Evolutionary conservation across 2,797 vertebrate species (phyloP).

Genomic region (Melanotaenia nigrans): DNA sequence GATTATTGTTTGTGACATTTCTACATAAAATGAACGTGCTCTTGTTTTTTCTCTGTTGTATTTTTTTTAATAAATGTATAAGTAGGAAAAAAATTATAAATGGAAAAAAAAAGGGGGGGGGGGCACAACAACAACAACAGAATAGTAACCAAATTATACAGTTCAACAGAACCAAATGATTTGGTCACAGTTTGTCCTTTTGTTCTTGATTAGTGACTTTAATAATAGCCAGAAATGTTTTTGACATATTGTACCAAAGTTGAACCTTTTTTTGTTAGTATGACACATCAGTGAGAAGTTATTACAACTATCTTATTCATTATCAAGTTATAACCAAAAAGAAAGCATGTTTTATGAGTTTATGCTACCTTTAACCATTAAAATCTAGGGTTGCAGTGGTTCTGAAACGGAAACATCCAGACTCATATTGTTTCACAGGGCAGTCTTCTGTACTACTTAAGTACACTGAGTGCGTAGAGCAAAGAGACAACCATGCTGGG

Average conservation of each 20-base stretch:
- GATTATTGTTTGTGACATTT: no score
- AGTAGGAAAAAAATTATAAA: no score
- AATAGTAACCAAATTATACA: no score
- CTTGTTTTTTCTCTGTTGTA: no score
- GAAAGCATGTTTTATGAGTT: not conserved
- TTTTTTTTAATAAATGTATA: no score
- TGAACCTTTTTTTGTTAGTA: not conserved
- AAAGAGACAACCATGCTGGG: not conserved
- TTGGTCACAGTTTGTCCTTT: not conserved
- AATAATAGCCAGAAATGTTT: not conserved
- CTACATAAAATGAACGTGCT: no score
- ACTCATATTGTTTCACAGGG: no score
- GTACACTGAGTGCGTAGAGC: not conserved
- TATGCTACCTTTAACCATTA: not conserved
- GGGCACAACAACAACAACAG: no score
- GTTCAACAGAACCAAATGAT: not conserved
- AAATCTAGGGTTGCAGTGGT: not conserved
- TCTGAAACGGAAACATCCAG: no score
- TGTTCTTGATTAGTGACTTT: not conserved
- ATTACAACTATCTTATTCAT: not conserved
- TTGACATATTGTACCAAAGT: not conserved
- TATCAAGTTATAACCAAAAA: not conserved
- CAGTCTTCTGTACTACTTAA: not conserved
- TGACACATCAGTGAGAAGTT: not conserved
- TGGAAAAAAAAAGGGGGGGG: no score